These are phyloP conservation scores for Monochamus saltuarius DNA, from an alignment of 1,140 invertebrate genomes.

Conservation along the genomic window DNA sequence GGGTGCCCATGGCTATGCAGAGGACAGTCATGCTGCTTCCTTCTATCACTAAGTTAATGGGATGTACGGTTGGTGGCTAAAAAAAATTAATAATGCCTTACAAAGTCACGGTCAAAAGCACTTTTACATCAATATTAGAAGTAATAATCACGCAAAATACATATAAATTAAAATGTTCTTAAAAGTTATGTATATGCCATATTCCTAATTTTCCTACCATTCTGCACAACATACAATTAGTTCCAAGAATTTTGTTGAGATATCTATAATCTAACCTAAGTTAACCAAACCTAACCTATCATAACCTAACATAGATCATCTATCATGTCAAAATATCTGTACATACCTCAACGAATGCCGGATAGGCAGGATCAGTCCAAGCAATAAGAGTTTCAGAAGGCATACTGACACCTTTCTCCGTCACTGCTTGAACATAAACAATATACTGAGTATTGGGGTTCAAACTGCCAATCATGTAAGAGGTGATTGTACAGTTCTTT, in stretches of 20 bases:
- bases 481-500: conserved; percentile 65
- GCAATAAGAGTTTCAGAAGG: conserved; percentile 78
- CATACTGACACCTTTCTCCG: conserved; percentile 65
- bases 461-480: conserved; percentile 67
- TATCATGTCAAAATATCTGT: too few relatives aligned
- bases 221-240: too few relatives aligned
- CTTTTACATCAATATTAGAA: background rate
- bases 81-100: conserved; percentile 31
- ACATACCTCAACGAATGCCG: conserved; percentile 78
- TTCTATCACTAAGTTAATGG: conserved; percentile 76
- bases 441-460: conserved; percentile 77
- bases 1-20: conserved; percentile 78
- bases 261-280: too few relatives aligned
- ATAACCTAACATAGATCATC: too few relatives aligned
- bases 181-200: too few relatives aligned
- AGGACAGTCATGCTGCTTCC: conserved; percentile 81
- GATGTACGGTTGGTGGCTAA: conserved; percentile 78
- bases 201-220: too few relatives aligned
- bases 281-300: too few relatives aligned
- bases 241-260: too few relatives aligned
- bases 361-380: conserved; percentile 83
- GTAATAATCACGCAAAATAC: conserved; percentile 8
- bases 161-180: too few relatives aligned
- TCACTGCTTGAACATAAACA: conserved; percentile 69
- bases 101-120: too few relatives aligned